A percentile compares a stretch with the other conserved stretches of the same genome.
These are phyloP conservation scores for Acrossocheilus wenchowensis DNA, from an alignment of 2,797 vertebrate species.

Conservation along the genomic window DNA sequence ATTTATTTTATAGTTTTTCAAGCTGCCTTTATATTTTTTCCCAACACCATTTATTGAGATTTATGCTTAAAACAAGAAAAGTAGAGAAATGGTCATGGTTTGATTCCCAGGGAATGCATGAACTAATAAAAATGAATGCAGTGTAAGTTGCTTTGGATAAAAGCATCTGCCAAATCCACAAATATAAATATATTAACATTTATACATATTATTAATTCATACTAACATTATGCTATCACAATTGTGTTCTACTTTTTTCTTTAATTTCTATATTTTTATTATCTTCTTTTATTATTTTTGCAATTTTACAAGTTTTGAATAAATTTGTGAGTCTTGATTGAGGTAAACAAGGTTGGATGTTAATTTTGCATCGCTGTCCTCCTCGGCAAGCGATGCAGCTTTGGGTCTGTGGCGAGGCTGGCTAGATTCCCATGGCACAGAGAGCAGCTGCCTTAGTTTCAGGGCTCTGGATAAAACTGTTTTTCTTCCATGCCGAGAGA, in stretches of 20 bases:
- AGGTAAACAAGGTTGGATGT: neutral
- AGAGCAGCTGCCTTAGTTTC: slow-evolving; percentile 43
- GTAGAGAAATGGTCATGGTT: neutral
- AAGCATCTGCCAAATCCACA: neutral
- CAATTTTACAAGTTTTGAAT: neutral
- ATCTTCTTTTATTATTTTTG: neutral
- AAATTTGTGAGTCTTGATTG: neutral
- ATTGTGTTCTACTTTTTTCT: too few species aligned
- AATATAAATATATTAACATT: too few species aligned
- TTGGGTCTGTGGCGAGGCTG: slow-evolving; percentile 20
- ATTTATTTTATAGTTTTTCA: neutral
- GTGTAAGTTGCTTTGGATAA: neutral
- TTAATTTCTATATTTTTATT: neutral
- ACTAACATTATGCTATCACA: neutral
- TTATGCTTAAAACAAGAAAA: neutral
- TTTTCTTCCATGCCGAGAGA: slow-evolving; percentile 67
- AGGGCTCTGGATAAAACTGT: slow-evolving; percentile 64
- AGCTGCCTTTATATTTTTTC: neutral
- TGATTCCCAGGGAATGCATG: neutral
- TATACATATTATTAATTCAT: neutral
- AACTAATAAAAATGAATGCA: neutral
- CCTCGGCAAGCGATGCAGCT: slow-evolving; percentile 25
- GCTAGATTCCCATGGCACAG: slow-evolving; percentile 34
- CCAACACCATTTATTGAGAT: neutral
- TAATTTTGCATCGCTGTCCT: slow-evolving; percentile 29